Percentiles rank a stretch among this genome's conserved stretches.
Conservation (phyloP, 2,888 invertebrate species). For the Heliconius ismenius region DNA sequence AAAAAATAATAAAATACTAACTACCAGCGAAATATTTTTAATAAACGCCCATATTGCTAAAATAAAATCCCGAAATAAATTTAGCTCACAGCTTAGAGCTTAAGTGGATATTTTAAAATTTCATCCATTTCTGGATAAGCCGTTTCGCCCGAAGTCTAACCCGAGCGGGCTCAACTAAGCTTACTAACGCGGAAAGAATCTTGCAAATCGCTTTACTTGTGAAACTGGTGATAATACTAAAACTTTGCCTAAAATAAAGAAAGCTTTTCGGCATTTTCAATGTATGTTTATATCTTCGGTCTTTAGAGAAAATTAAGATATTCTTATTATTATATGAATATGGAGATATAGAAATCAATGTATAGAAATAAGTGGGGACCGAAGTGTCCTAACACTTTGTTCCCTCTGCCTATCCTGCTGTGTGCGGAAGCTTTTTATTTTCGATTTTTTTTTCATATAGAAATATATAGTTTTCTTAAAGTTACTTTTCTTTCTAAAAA, state of each 20-base stretch:
- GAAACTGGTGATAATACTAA: conserved; percentile 25
- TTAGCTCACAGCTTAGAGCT: neutral
- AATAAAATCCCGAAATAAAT: neutral
- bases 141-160: conserved; percentile 22
- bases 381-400: too few species aligned
- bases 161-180: conserved; percentile 20
- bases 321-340: too few species aligned
- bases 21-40: neutral
- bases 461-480: too few species aligned
- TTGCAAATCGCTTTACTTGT: conserved; percentile 38
- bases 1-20: neutral
- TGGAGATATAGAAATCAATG: too few species aligned
- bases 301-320: too few species aligned
- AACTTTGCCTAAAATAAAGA: conserved; percentile 9
- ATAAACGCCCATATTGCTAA: neutral
- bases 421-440: too few species aligned
- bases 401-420: too few species aligned
- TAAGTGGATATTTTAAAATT: conserved; percentile 30
- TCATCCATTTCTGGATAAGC: conserved; percentile 27
- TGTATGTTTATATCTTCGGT: neutral
- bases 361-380: too few species aligned
- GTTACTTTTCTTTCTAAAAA: too few species aligned
- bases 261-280: neutral
- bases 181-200: conserved; percentile 32
- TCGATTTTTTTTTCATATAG: too few species aligned